phyloP scores from a whole-genome alignment of 2,888 invertebrate species.

The Volucella bombylans region DNA sequence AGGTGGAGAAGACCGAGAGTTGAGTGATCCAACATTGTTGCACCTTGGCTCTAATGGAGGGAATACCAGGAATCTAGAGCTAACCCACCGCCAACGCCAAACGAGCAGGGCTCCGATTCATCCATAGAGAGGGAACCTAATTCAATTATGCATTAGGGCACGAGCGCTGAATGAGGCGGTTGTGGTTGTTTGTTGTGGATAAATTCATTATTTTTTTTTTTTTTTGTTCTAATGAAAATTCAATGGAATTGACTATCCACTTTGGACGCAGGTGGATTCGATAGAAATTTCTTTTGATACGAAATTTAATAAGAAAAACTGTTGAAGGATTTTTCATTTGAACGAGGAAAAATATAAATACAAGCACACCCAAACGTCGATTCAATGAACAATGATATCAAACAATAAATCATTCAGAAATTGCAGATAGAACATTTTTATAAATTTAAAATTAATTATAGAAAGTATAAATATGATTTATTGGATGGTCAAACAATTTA shows the following conservation, averaged over 20 bases:
- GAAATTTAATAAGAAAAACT: slow-evolving; percentile 66
- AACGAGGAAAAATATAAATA: slow-evolving; percentile 19
- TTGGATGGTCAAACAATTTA: slow-evolving; percentile 6
- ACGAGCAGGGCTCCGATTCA: too few relatives aligned
- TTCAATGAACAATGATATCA: slow-evolving; percentile 19
- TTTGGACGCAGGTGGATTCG: slow-evolving; percentile 66
- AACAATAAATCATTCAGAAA: slow-evolving; percentile 41
- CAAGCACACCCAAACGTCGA: not conserved
- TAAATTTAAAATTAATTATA: slow-evolving; percentile 38
- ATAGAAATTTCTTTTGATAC: slow-evolving; percentile 70
- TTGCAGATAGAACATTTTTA: slow-evolving; percentile 1
- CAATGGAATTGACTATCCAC: slow-evolving; percentile 55
- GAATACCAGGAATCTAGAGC: slow-evolving; percentile 53
- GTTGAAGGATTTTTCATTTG: slow-evolving; percentile 68
- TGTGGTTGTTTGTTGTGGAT: slow-evolving; percentile 18
- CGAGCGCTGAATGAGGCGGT: slow-evolving; percentile 69
- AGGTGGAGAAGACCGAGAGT: slow-evolving; percentile 29
- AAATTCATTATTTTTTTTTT: slow-evolving; percentile 4
- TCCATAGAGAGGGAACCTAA: slow-evolving; percentile 48
- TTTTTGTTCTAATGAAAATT: slow-evolving; percentile 39
- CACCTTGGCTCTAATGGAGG: slow-evolving; percentile 67
- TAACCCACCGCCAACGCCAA: slow-evolving; percentile 12
- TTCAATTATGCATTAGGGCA: slow-evolving; percentile 73
- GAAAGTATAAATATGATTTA: slow-evolving; percentile 50
- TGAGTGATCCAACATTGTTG: slow-evolving; percentile 74